Percentiles rank a stretch among this genome's conserved stretches.
These are phyloP conservation scores for Pollenia amentaria DNA, from an alignment of 2,888 invertebrate genomes.

Conservation along the genomic window DNA sequence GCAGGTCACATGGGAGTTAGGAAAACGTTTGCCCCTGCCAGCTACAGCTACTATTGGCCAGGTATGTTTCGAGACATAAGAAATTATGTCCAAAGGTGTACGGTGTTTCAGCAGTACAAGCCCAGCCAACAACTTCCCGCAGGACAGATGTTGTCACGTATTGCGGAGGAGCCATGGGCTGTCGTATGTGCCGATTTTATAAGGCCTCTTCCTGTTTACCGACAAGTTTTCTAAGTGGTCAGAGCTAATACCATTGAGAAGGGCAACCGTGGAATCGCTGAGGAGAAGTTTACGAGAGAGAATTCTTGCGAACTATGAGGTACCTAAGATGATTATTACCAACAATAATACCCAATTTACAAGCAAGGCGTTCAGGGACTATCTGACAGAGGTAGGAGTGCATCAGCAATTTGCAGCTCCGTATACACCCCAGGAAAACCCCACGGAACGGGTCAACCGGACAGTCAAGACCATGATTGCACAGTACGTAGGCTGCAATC, in stretches of 20 bases:
- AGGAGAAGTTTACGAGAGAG: neutral
- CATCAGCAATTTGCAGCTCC: too few species aligned
- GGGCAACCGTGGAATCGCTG: neutral
- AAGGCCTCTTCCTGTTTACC: neutral
- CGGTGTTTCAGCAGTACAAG: neutral
- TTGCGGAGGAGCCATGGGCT: neutral
- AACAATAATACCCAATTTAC: too few species aligned
- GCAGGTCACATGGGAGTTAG: too few species aligned
- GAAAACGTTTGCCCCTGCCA: too few species aligned
- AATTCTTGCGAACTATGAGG: too few species aligned
- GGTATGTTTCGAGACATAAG: neutral
- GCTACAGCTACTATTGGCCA: too few species aligned
- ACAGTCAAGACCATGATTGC: neutral
- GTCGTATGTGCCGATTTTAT: neutral
- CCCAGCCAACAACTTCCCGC: neutral
- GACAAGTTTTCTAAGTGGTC: neutral
- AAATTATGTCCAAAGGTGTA: neutral
- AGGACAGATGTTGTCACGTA: neutral
- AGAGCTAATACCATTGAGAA: neutral
- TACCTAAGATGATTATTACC: too few species aligned
- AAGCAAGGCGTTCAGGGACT: too few species aligned
- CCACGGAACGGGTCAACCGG: too few species aligned
- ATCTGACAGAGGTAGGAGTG: too few species aligned
- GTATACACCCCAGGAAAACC: too few species aligned
- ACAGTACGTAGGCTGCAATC: neutral